Percentiles rank a stretch among this genome's conserved stretches.
phyloP scores from a whole-genome alignment of 35 echinoderm and acorn worm genomes.

The Heliocidaris tuberculata region DNA sequence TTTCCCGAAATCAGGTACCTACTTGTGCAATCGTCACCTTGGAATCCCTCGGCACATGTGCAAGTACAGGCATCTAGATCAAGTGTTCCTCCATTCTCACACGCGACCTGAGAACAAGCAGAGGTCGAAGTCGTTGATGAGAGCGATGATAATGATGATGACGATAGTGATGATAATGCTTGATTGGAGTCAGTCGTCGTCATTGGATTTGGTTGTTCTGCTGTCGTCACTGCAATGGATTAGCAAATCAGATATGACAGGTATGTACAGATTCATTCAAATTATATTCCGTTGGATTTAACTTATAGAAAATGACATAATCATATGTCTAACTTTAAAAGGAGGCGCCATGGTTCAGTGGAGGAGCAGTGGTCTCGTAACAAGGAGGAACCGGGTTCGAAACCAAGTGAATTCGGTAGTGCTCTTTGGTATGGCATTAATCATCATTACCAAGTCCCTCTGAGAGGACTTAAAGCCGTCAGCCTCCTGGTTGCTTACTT shows the following conservation, averaged over 20 bases:
- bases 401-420: too few species aligned
- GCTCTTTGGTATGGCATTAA: too few species aligned
- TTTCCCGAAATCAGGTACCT: background rate
- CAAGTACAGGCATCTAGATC: background rate
- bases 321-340: too few species aligned
- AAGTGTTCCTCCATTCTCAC: background rate
- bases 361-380: too few species aligned
- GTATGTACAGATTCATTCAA: too few species aligned
- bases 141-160: background rate
- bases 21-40: constrained; percentile 2
- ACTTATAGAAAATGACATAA: too few species aligned
- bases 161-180: background rate
- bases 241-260: background rate
- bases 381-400: too few species aligned
- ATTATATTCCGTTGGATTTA: too few species aligned
- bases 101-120: background rate
- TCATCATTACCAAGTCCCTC: too few species aligned
- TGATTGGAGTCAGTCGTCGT: background rate
- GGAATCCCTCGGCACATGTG: background rate
- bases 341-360: too few species aligned
- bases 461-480: too few species aligned
- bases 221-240: background rate
- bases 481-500: too few species aligned
- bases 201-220: background rate
- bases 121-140: background rate